A percentile compares a stretch with the other conserved stretches of the same genome.
phyloP scores from a whole-genome alignment of 2,888 invertebrate species.

The Stenotaenia linearis region DNA sequence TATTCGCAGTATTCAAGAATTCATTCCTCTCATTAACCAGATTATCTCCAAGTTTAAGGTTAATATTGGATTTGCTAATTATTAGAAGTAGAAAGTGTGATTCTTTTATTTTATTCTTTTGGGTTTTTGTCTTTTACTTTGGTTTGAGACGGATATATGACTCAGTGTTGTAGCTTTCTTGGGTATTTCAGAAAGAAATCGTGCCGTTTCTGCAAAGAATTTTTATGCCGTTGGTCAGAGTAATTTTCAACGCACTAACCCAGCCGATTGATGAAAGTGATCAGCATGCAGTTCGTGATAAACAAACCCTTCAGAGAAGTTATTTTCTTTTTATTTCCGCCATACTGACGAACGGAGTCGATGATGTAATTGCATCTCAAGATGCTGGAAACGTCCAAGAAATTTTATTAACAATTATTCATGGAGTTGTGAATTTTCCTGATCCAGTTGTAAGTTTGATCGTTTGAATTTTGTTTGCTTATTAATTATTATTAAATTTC shows the following conservation, averaged over 20 bases:
- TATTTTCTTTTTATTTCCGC: conserved; percentile 52
- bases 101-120: background rate
- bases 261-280: conserved; percentile 50
- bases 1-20: conserved; percentile 49
- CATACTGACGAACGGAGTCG: conserved; percentile 51
- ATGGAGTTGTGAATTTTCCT: conserved; percentile 52
- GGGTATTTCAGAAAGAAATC: conserved; percentile 50
- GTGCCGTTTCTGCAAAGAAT: conserved; percentile 52
- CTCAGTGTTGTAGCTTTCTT: conserved; percentile 40
- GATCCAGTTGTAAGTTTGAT: conserved; percentile 49
- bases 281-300: conserved; percentile 50
- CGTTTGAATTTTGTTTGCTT: conserved; percentile 5
- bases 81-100: background rate
- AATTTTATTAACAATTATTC: conserved; percentile 51
- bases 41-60: conserved; percentile 56
- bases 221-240: conserved; percentile 52
- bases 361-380: conserved; percentile 48
- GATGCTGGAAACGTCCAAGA: conserved; percentile 44
- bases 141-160: conserved; percentile 3
- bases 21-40: conserved; percentile 56
- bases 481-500: conserved; percentile 8
- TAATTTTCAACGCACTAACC: conserved; percentile 50
- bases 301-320: conserved; percentile 49
- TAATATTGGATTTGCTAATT: conserved; percentile 28
- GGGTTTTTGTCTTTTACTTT: background rate